Conservation (phyloP, 1,140 invertebrate genomes). For the Helicoverpa armigera region DNA sequence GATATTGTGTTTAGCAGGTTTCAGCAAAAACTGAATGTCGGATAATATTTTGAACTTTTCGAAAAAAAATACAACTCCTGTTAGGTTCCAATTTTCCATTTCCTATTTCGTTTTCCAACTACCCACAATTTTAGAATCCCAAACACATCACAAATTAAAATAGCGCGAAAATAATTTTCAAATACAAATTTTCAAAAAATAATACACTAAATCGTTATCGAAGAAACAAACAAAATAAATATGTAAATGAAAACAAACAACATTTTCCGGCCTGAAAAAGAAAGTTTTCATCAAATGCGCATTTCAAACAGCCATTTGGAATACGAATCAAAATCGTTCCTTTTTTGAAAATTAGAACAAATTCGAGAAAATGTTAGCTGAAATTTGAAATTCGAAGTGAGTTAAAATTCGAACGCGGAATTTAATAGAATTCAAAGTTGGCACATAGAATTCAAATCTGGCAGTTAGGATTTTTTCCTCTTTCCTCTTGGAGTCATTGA, state of each 20-base stretch:
- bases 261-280: slow-evolving; percentile 19
- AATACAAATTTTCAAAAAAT: not conserved
- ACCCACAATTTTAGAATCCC: not conserved
- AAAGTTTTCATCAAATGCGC: slow-evolving; percentile 21
- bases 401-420: not conserved
- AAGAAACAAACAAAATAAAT: slow-evolving; percentile 25
- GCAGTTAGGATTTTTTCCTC: not conserved
- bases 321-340: slow-evolving; percentile 4
- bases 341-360: not conserved
- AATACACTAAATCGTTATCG: not conserved
- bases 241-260: slow-evolving; percentile 35
- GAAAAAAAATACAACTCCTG: slow-evolving; percentile 12
- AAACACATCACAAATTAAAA: not conserved
- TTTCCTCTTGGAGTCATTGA: slow-evolving; percentile 74
- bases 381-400: slow-evolving; percentile 30
- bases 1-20: slow-evolving; percentile 21
- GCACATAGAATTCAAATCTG: slow-evolving; percentile 42
- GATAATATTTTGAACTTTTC: slow-evolving; percentile 11
- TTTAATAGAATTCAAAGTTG: not conserved
- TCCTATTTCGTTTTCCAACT: not conserved
- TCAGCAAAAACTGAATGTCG: slow-evolving; percentile 28
- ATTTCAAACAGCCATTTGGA: not conserved
- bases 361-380: not conserved
- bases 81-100: not conserved
- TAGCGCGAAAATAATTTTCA: not conserved